These are phyloP conservation scores for Odontothrips loti DNA, from an alignment of 2,888 invertebrate genomes.

Conservation along the genomic window DNA sequence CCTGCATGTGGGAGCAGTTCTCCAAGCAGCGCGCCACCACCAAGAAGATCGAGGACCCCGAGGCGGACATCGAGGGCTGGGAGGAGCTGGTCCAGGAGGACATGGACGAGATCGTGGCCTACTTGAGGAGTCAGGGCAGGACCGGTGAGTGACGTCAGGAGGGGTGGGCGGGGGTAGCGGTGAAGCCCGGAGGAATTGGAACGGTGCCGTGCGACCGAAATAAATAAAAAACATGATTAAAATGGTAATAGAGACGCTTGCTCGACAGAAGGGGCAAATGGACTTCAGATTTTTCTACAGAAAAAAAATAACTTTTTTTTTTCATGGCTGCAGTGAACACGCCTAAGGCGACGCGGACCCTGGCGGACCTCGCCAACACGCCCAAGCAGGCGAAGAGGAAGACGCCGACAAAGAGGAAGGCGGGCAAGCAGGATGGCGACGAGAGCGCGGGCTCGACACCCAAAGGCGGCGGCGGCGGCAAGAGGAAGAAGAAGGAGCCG, in stretches of 20 bases:
- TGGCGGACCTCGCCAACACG: not conserved
- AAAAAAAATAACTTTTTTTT: not conserved
- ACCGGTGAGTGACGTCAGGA: not conserved
- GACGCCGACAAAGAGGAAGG: too few relatives aligned
- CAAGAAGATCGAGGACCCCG: conserved; percentile 70
- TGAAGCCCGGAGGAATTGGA: too few relatives aligned
- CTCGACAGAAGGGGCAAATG: too few relatives aligned
- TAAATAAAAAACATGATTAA: not conserved
- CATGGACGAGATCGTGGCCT: conserved; percentile 56
- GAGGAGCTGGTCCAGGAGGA: conserved; percentile 61
- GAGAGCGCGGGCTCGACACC: not conserved
- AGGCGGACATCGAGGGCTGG: conserved; percentile 76
- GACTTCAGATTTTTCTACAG: too few relatives aligned
- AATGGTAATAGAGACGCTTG: not conserved
- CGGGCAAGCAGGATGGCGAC: too few relatives aligned
- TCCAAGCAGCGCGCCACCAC: conserved; percentile 74
- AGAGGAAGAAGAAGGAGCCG: conserved; percentile 37
- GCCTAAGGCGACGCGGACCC: conserved; percentile 31
- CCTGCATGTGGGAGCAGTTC: conserved; percentile 71
- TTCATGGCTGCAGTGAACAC: not conserved
- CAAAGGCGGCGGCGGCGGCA: conserved; percentile 28
- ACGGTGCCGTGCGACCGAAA: not conserved
- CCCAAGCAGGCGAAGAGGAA: conserved; percentile 30
- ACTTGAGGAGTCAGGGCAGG: conserved; percentile 39
- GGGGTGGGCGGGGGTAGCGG: not conserved